phyloP scores from a whole-genome alignment of 2,888 invertebrate genomes.

The Dichetophora obliterata region DNA sequence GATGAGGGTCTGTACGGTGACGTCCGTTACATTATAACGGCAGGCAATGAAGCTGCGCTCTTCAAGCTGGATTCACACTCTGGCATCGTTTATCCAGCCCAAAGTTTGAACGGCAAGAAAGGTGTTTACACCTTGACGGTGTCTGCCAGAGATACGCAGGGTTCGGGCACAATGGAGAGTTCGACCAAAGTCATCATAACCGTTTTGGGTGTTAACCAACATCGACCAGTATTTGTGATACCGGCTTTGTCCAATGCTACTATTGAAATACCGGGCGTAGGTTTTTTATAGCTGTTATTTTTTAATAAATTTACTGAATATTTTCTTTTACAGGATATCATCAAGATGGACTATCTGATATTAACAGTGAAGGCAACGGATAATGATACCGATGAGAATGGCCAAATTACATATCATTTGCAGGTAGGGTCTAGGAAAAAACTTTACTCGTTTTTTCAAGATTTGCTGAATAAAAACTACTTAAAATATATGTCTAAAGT shows the following conservation, averaged over 20 bases:
- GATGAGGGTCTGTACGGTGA: constrained; percentile 85
- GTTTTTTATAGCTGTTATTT: constrained; percentile 41
- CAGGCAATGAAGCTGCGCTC: constrained; percentile 77
- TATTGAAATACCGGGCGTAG: constrained; percentile 86
- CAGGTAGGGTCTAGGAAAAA: constrained; percentile 73
- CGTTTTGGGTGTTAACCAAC: constrained; percentile 84
- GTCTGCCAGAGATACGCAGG: constrained; percentile 83
- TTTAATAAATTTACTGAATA: neutral
- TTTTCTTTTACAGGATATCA: constrained; percentile 74
- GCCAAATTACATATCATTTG: constrained; percentile 85
- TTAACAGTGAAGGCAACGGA: constrained; percentile 87
- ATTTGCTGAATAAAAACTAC: no score
- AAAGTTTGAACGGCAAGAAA: constrained; percentile 77
- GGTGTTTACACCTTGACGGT: constrained; percentile 75
- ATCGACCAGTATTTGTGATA: constrained; percentile 84
- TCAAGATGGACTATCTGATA: constrained; percentile 81
- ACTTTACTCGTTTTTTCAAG: neutral
- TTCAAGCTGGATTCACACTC: constrained; percentile 82
- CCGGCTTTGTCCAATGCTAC: constrained; percentile 83
- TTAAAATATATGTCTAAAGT: no score
- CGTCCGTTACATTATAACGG: constrained; percentile 80
- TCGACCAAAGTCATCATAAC: constrained; percentile 81
- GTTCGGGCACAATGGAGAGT: constrained; percentile 76
- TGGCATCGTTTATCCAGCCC: constrained; percentile 86
- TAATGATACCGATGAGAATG: constrained; percentile 86